These are phyloP conservation scores for Gambusia yucatana DNA, from an alignment of 2,797 vertebrate genomes.

Conservation along the genomic window DNA sequence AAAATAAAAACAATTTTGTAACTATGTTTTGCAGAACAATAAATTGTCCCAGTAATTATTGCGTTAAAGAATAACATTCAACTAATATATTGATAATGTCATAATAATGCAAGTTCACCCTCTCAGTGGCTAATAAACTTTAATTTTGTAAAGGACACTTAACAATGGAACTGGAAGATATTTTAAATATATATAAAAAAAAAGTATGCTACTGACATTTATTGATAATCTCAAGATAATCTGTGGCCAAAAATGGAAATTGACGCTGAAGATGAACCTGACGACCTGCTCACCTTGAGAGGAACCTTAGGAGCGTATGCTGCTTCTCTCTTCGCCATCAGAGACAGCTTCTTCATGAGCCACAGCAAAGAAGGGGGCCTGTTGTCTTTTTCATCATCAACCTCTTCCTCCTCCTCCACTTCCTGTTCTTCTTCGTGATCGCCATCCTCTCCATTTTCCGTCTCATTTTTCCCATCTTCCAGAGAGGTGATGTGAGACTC, in stretches of 20 bases:
- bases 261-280: neutral
- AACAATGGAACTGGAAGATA: no score
- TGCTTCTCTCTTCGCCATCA: slow-evolving; percentile 91
- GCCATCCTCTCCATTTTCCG: slow-evolving; percentile 3
- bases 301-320: slow-evolving; percentile 89
- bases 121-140: no score
- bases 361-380: slow-evolving; percentile 87
- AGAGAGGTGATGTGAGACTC: slow-evolving; percentile 66
- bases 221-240: neutral
- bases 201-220: no score
- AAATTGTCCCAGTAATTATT: no score
- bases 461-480: slow-evolving; percentile 34
- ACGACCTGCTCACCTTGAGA: slow-evolving; percentile 83
- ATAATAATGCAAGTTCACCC: no score
- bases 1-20: no score
- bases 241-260: neutral
- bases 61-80: no score
- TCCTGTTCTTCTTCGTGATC: slow-evolving; percentile 12
- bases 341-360: slow-evolving; percentile 90
- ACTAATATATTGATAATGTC: neutral
- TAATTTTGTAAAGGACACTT: no score
- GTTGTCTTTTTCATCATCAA: slow-evolving; percentile 70
- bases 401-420: slow-evolving; percentile 45
- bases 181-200: no score
- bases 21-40: no score